These are phyloP conservation scores for Pyralis farinalis DNA, from an alignment of 2,888 invertebrate genomes.

Conservation along the genomic window DNA sequence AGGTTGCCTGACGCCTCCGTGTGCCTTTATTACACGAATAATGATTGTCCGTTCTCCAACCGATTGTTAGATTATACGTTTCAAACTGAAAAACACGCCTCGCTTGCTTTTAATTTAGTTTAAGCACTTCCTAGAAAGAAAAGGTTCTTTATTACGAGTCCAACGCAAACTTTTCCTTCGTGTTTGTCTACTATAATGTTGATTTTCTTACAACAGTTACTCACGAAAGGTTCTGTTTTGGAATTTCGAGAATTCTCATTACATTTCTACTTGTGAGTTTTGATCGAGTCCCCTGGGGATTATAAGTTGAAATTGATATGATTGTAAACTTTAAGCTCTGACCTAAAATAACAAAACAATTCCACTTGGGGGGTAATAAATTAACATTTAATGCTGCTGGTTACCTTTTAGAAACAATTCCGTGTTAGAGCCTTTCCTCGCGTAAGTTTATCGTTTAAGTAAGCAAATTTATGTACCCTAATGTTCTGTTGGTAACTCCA, in stretches of 20 bases:
- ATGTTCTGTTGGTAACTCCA: conserved; percentile 63
- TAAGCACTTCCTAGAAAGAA: conserved; percentile 62
- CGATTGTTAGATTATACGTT: conserved; percentile 49
- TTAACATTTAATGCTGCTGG: conserved; percentile 53
- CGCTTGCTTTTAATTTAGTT: conserved; percentile 51
- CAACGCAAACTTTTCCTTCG: conserved; percentile 55
- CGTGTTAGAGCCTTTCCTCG: conserved; percentile 50
- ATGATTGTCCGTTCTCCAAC: conserved; percentile 49
- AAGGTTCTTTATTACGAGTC: conserved; percentile 35
- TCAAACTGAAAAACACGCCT: conserved; percentile 44
- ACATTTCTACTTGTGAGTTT: conserved; percentile 36
- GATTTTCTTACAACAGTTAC: conserved; percentile 53
- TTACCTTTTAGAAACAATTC: conserved; percentile 54
- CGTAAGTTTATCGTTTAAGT: conserved; percentile 63
- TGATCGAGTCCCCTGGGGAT: conserved; percentile 27
- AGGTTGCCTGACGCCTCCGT: conserved; percentile 55
- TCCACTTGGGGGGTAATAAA: conserved; percentile 40
- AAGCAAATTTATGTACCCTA: conserved; percentile 71
- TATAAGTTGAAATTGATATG: conserved; percentile 28
- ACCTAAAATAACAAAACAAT: conserved; percentile 31
- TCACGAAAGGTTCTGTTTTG: conserved; percentile 51
- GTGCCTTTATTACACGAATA: conserved; percentile 46
- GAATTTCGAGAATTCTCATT: conserved; percentile 50
- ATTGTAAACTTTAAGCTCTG: conserved; percentile 27
- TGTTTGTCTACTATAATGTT: conserved; percentile 60